A percentile compares a stretch with the other conserved stretches of the same genome.
phyloP scores from a whole-genome alignment of 2,888 invertebrate genomes.

The Gastrophysa polygoni region DNA sequence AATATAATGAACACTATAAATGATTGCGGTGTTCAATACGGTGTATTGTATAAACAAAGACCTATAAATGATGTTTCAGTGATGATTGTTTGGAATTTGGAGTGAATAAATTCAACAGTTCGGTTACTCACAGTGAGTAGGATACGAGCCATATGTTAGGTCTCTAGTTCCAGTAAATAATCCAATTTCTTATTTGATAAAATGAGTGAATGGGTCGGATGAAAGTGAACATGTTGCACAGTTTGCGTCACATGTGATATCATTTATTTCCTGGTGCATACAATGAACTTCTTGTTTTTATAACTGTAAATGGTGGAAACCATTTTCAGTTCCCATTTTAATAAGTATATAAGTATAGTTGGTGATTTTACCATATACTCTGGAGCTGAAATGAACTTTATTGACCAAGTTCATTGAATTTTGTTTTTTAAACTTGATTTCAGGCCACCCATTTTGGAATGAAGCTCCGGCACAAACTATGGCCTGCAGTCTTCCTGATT shows the following conservation, averaged over 20 bases:
- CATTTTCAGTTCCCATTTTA: too few relatives aligned
- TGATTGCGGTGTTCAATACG: background rate
- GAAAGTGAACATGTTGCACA: background rate
- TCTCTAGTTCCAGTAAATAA: background rate
- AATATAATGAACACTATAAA: background rate
- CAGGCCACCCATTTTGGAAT: conserved; percentile 9
- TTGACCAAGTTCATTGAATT: background rate
- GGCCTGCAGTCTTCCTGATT: conserved; percentile 34
- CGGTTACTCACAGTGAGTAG: background rate
- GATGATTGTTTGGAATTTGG: background rate
- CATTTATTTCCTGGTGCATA: background rate
- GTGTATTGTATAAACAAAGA: background rate
- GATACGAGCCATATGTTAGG: background rate
- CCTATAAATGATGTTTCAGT: background rate
- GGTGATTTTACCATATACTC: too few relatives aligned
- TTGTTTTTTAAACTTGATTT: background rate
- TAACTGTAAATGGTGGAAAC: background rate
- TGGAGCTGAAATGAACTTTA: too few relatives aligned
- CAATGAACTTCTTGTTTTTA: background rate
- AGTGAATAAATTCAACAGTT: background rate
- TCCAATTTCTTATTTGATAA: background rate
- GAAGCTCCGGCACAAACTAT: conserved; percentile 11
- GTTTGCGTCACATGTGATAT: too few relatives aligned
- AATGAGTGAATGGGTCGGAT: background rate
- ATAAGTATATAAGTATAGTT: too few relatives aligned